Percentiles rank a stretch among this genome's conserved stretches.
These are phyloP conservation scores for Picathartes gymnocephalus DNA, from an alignment of 2,113 vertebrate species.

Conservation along the genomic window DNA sequence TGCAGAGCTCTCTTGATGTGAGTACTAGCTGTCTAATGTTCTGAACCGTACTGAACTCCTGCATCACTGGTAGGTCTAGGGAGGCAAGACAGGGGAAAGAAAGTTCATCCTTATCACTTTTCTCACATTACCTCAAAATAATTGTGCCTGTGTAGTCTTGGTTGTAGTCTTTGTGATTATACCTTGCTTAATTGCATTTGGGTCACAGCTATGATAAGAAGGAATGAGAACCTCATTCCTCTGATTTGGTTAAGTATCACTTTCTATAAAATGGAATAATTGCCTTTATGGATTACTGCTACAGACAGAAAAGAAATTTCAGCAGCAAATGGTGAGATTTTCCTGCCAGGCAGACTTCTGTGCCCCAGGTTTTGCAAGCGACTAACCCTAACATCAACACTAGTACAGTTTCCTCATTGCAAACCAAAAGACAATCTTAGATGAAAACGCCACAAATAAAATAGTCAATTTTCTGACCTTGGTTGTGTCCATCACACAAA, in stretches of 20 bases:
- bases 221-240: not conserved
- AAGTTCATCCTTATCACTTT: not conserved
- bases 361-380: not conserved
- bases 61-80: not conserved
- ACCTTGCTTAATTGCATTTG: not conserved
- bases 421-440: not conserved
- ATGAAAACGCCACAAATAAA: not conserved
- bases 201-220: not conserved
- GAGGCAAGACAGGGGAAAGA: not conserved
- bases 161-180: not conserved
- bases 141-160: not conserved
- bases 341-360: not conserved
- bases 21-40: not conserved
- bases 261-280: not conserved
- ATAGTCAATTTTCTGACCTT: not conserved
- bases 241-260: not conserved
- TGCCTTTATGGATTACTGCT: not conserved
- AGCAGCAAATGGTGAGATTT: not conserved
- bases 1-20: not conserved
- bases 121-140: not conserved
- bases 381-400: not conserved
- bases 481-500: not conserved
- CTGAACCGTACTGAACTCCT: rapidly evolving
- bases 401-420: not conserved
- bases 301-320: not conserved